Base-by-base conservation (phyloP, 2,888 invertebrate genomes). In the Zootermopsis nevadensis region DNA sequence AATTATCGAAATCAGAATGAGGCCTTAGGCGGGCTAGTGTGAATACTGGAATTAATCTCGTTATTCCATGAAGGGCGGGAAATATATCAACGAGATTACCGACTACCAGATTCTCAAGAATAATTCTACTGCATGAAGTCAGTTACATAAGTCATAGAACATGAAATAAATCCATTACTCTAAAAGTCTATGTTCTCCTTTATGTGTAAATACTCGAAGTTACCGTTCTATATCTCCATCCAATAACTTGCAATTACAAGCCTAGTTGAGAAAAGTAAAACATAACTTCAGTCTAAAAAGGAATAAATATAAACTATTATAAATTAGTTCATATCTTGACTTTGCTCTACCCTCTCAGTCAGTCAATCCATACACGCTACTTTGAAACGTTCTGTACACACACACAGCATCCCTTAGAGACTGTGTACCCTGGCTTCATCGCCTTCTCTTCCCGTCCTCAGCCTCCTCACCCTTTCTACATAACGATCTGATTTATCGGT, bases 401-500 rank as follows among this genome's bases (percentile, higher is more conserved):
- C 24, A 77, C 24, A 77, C 60, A 60, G n/a, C 38, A 66, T 79
- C 66, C 79, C 79, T 79, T 53, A 53, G 79, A 66, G 79, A 79
- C 35, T 79, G 79, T 66, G 55, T 79, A 60, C 55, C 79, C 77
- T 22, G 48, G 22, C 77, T 76, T 72, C 72, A 72, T n/a, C 72
- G 72, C 19, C 66, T 69, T 38, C 31, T 76, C 82, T 72, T 30
- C 42, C 77, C 38, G 33, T 66, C 77, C 27, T 66, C 33, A 30
- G 82, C 55, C 76, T 55, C 55, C 76, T 55, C 66, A 77, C 82
- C 67, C 80, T 67, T 77, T 76, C 84, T 79, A 82, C 77, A 80
- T 83, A 84, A 85, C 82, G 82, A 84, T 84, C 85, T 85, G 85
- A 85, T 85, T 85, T 85, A 85, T 85, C 84, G 85, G 85, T 83